Evolutionary conservation across 1,140 invertebrate genomes (phyloP), one percentile per base, ranked within the genome.

Genomic region (Dufourea novaeangliae): DNA sequence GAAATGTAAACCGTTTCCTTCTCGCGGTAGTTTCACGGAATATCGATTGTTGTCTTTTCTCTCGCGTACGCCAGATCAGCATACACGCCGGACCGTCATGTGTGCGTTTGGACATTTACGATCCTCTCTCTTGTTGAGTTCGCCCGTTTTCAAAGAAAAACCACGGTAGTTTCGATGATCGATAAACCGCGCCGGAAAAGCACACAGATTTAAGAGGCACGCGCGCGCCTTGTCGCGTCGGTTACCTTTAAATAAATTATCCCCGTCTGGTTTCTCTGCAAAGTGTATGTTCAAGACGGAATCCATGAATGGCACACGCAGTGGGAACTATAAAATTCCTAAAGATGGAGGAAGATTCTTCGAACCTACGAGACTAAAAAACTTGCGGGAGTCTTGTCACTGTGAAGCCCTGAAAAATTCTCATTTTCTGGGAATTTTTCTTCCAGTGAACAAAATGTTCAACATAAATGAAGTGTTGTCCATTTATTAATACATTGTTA

Each of bases 41-140:
- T 70, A 77, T 54, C 67, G 44, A 77, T 62, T 25, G 74, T 50
- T 76, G 64, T 61, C 41, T 69, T 57, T 57, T n/a, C 56, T 22
- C 11, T 17, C 20, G 25, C 27, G 17, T n/a, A 10, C 54, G 20
- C 10, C n/a, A 29, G 20, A 46, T n/a, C 25, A 5, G 54, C 54
- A 5, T 14, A 20, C 14, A 22, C n/a, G 46, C 14, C 46, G 41
- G 39, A 27, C 17, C 22, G 7, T 14, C 39, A 2, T 4, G 1
- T 7, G 22, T 11, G 2, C 3, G 6, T 3, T 41, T 10, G 25
- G 14, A n/a, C n/a, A 10, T 67, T 54, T 67, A 66, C 20, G 44
- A 39, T 54, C 37, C 50, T 25, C 67, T 56, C 67, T 44, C 41
- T 14, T 37, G 34, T 8, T 37, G n/a, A n/a, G n/a, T n/a, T n/a